Percentiles rank a stretch among this genome's conserved stretches.
phyloP scores from a whole-genome alignment of 2,113 vertebrate species.

The Cebus imitator region DNA sequence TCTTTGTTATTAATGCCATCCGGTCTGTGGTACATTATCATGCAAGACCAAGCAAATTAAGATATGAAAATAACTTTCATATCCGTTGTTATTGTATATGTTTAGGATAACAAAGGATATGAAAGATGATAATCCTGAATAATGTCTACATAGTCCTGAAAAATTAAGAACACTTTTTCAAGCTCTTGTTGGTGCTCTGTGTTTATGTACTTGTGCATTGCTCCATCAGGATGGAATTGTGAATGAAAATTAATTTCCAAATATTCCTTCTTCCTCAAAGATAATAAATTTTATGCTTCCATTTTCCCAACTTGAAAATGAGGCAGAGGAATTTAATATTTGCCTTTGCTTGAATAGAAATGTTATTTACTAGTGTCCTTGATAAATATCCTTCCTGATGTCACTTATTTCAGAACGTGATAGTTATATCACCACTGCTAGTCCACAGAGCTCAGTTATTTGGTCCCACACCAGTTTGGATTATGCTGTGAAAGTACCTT shows the following conservation, averaged over 20 bases:
- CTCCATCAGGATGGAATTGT: neutral
- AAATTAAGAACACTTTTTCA: neutral
- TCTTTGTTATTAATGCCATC: neutral
- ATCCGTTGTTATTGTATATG: neutral
- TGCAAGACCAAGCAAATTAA: neutral
- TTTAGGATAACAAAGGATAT: neutral
- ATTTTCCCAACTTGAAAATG: neutral
- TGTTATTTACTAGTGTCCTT: neutral
- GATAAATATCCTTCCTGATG: neutral
- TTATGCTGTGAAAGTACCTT: neutral
- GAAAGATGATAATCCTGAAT: neutral
- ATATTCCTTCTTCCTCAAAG: neutral
- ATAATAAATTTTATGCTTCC: neutral
- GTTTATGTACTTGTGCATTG: neutral
- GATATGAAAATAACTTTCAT: neutral
- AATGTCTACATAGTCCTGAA: neutral
- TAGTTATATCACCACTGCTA: neutral
- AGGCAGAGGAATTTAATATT: neutral
- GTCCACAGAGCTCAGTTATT: fast-evolving
- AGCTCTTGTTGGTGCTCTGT: neutral
- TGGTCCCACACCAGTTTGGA: neutral
- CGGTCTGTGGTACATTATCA: neutral
- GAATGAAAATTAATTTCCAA: neutral
- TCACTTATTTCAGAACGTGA: neutral
- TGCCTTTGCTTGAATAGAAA: neutral